These are phyloP conservation scores for Tetranychus truncatus DNA, from an alignment of 2,888 invertebrate species.

Conservation along the genomic window DNA sequence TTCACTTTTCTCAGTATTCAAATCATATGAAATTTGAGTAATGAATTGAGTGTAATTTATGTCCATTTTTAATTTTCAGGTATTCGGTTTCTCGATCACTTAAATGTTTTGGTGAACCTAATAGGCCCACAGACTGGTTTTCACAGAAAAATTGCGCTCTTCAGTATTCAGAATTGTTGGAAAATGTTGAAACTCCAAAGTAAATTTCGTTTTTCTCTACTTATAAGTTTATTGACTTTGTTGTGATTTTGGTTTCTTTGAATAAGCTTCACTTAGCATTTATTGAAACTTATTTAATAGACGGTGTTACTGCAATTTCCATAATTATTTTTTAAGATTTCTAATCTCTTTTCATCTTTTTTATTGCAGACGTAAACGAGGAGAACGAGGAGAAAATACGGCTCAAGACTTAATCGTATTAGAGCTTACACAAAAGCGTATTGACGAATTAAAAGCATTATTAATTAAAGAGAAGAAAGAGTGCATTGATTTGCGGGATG, in stretches of 20 bases:
- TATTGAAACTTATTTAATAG: not conserved
- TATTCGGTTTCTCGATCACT: constrained; percentile 63
- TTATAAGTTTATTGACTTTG: constrained; percentile 6
- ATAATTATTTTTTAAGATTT: not conserved
- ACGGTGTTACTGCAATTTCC: not conserved
- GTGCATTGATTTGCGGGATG: constrained; percentile 44
- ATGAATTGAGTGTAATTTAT: not conserved
- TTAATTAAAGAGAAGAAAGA: constrained; percentile 32
- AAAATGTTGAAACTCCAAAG: constrained; percentile 64
- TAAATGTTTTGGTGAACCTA: constrained; percentile 55
- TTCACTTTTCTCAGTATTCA: not conserved
- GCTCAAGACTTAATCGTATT: constrained; percentile 60
- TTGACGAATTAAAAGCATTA: constrained; percentile 52
- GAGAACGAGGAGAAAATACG: constrained; percentile 44
- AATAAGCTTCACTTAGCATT: not conserved
- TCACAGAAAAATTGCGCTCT: constrained; percentile 74
- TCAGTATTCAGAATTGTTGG: constrained; percentile 62
- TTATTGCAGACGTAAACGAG: constrained; percentile 42
- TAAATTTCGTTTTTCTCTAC: constrained; percentile 27
- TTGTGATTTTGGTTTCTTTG: constrained; percentile 4
- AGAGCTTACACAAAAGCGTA: constrained; percentile 53
- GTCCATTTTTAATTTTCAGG: constrained; percentile 37
- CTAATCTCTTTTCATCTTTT: constrained; percentile 8
- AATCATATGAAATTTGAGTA: not conserved
- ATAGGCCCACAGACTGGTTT: constrained; percentile 64